Evolutionary conservation across 1,140 invertebrate genomes (phyloP), one percentile per base, ranked within the genome.

Genomic region (Papilio machaon): DNA sequence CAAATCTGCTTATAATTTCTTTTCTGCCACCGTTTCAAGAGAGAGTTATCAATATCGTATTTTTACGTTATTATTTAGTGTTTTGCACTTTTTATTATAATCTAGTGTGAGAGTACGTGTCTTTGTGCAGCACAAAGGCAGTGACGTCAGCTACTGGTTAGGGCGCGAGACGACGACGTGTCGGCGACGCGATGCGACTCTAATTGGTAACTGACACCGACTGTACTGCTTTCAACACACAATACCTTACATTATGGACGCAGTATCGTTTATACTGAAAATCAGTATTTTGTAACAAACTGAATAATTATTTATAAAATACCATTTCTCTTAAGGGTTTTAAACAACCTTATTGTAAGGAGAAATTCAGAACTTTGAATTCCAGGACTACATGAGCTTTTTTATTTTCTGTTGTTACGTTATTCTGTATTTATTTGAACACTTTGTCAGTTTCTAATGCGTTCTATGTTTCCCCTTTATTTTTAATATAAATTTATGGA

Each of bases 191-290:
- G 38, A 43, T 7, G 38, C 7, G 60, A 64, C 60, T 23, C 19
- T 64, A 64, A 64, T 64, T 64, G 60, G 60, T 64, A 64, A 35
- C 60, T 23, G 60, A 64, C 23, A 64, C 60, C 60, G 23, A 17
- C 17, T 17, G n/a, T 58, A 17, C 52, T 54, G 15, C 52, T 15
- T 54, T 15, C 15, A 19, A 23, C 11, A 64, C 58, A 23, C 10
- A 64, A 64, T 64, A 10, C n/a, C 10, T 30, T 17, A 30, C 19
- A 13, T 64, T 64, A 30, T 64, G n/a, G n/a, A 58, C 54, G 17
- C 17, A 19, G 5, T 7, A 9, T 58, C 17, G 47, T 49, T 49
- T 9, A 58, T 17, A n/a, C 8, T 9, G 54, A 58, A 58, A 58
- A 19, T n/a, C n/a, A 58, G 15, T 3, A 43, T 43, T 43, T 43